Evolutionary conservation across 1,140 invertebrate species (phyloP), one percentile per base, ranked within the genome.

Genomic region (Apis florea): DNA sequence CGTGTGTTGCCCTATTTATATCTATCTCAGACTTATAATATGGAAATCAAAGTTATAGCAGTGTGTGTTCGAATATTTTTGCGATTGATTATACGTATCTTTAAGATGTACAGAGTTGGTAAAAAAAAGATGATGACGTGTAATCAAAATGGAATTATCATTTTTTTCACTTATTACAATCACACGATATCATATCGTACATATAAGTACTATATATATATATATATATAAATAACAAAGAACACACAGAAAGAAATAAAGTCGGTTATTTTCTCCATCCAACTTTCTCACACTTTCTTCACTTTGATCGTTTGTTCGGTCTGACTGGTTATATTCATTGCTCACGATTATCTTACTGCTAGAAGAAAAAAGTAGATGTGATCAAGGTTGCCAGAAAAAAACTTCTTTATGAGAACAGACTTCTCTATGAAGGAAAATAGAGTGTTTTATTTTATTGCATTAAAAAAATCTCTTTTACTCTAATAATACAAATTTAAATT

Each of bases 271-370:
- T 92, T 92, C 92, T 89, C 91, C 83, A 86, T 82, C 71, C 79
- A 90, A 92, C 92, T 93, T 93, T 93, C 92, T 92, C 92, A 93
- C 92, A 93, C 92, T 93, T 93, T 93, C 92, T 91, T 92, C 89
- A 70, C 56, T 86, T 85, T 17, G 68, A 70, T 53, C 68, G 49
- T 40, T 21, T 40, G 17, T 66, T 66, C 31, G 63, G 19, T 40
- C 21, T n/a, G 17, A 31, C 31, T 40, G 31, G 3, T 19, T 17
- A 1, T 12, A 17, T 17, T 26, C 19, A 26, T 26, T 0, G 24
- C 26, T 63, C 24, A 24, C 15, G 24, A 26, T 2, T 63, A 26
- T 15, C 13, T 26, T 63, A 40, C 31, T 40, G 31, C 6, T 40
- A 40, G 31, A 40, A 40, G 31, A 40, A 40, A 40, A 40, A 40